phyloP scores from a whole-genome alignment of 2,797 vertebrate species.

The Catharus ustulatus region DNA sequence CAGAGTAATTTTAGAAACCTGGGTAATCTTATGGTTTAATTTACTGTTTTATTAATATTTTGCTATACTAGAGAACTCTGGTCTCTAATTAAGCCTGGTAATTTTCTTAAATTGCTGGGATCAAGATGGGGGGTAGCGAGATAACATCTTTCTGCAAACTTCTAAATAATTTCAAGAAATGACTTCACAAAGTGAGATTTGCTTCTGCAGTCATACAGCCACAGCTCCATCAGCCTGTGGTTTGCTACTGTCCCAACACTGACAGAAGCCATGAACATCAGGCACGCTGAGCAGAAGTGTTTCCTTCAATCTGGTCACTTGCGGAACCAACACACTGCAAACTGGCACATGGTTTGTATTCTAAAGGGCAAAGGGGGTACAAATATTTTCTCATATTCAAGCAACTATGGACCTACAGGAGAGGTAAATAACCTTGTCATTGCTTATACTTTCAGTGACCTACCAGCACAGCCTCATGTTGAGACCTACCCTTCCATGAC shows the following conservation, averaged over 20 bases:
- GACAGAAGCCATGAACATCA: not conserved
- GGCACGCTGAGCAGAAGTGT: not conserved
- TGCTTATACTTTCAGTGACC: not conserved
- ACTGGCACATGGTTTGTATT: not conserved
- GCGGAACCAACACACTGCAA: not conserved
- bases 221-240: not conserved
- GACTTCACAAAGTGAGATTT: not conserved
- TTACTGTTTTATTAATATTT: not conserved
- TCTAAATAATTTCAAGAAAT: not conserved
- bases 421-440: not conserved
- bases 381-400: not conserved
- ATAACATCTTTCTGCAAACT: not conserved
- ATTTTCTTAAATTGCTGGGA: not conserved
- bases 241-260: not conserved
- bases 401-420: not conserved
- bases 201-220: not conserved
- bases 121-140: not conserved
- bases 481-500: not conserved
- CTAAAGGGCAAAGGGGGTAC: not conserved
- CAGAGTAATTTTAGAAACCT: not conserved
- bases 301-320: not conserved
- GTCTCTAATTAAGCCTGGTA: not conserved
- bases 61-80: not conserved
- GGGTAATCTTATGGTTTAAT: not conserved
- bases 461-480: not conserved